Percentiles rank a stretch among this genome's conserved stretches.
Evolutionary conservation across 1,140 invertebrate species (phyloP).

Genomic region (Eriosoma lanigerum): DNA sequence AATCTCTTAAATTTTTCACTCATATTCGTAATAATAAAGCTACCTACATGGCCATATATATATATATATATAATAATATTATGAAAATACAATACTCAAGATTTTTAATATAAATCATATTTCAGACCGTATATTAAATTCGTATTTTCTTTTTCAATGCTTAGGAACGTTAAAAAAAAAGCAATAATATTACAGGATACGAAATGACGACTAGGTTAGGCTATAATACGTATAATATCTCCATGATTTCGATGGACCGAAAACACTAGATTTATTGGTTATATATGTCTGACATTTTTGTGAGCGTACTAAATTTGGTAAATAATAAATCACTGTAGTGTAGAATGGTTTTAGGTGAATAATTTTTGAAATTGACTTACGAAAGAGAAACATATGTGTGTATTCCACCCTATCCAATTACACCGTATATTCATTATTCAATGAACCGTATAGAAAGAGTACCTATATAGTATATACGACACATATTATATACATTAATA

Average conservation of each 20-base stretch:
- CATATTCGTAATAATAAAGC: constrained; percentile 13
- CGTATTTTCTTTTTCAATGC: constrained; percentile 5
- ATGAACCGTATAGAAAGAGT: background rate
- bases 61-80: too few species aligned
- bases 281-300: constrained; percentile 34
- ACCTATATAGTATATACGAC: background rate
- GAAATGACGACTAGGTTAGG: background rate
- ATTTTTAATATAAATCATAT: constrained; percentile 22
- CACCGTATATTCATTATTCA: constrained; percentile 19
- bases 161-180: background rate
- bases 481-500: too few species aligned
- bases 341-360: constrained; percentile 40
- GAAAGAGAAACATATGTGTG: constrained; percentile 21
- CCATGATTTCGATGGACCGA: constrained; percentile 21
- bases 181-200: background rate
- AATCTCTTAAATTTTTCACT: constrained; percentile 18
- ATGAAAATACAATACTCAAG: background rate
- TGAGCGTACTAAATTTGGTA: constrained; percentile 39
- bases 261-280: constrained; percentile 39
- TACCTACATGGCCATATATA: too few species aligned
- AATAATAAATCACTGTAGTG: constrained; percentile 28
- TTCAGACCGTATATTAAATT: background rate
- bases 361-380: constrained; percentile 41
- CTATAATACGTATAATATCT: constrained; percentile 33
- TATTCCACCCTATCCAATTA: constrained; percentile 38